These are phyloP conservation scores for Reinhardtius hippoglossoides DNA, from an alignment of 2,113 vertebrate species.

Conservation along the genomic window DNA sequence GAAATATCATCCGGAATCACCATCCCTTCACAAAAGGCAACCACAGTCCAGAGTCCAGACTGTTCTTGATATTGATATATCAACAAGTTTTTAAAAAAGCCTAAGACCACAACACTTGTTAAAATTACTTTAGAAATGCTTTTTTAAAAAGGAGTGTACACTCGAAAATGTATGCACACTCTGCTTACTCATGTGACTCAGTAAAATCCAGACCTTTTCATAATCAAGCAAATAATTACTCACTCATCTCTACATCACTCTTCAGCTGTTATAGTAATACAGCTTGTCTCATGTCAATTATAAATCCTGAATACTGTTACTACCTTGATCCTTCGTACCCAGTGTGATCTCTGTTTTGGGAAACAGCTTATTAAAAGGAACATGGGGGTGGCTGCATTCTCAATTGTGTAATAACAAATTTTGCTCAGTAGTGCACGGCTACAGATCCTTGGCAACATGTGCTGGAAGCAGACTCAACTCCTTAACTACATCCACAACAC, in stretches of 20 bases:
- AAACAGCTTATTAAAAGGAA: conserved; percentile 69
- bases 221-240: background rate
- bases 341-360: conserved; percentile 66
- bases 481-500: conserved; percentile 65
- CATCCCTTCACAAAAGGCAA: too few relatives aligned
- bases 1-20: too few relatives aligned
- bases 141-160: too few relatives aligned
- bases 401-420: conserved; percentile 72
- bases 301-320: conserved; percentile 32
- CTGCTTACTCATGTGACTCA: too few relatives aligned
- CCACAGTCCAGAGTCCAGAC: too few relatives aligned
- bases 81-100: too few relatives aligned
- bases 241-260: background rate
- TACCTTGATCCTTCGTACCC: background rate
- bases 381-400: conserved; percentile 68
- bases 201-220: background rate
- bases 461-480: conserved; percentile 58
- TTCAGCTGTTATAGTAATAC: conserved; percentile 17
- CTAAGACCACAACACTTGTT: too few relatives aligned
- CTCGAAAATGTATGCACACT: too few relatives aligned
- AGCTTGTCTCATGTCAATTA: conserved; percentile 8
- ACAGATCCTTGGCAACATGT: conserved; percentile 69
- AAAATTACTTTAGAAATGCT: too few relatives aligned
- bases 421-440: conserved; percentile 57
- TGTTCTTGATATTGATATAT: too few relatives aligned